Conservation (phyloP, 2,113 vertebrate species). For the Campylomormyrus numenius region DNA sequence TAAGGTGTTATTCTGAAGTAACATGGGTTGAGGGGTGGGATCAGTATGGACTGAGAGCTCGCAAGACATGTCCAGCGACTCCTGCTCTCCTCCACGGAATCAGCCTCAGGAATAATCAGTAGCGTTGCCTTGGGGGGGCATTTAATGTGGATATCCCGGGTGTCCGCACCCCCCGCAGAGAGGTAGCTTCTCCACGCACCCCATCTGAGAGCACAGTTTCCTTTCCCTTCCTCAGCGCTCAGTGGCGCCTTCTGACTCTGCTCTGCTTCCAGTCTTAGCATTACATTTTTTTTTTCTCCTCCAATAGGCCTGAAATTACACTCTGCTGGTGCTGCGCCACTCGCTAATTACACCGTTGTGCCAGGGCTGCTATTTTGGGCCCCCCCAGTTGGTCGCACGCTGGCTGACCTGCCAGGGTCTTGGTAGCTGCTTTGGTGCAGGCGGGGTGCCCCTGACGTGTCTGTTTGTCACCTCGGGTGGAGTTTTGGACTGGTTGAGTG, state of each 20-base stretch:
- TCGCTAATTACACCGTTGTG: neutral
- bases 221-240: neutral
- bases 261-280: neutral
- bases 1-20: neutral
- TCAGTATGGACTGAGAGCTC: neutral
- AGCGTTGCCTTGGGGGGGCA: neutral
- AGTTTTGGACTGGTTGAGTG: neutral
- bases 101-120: neutral
- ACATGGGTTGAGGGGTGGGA: neutral
- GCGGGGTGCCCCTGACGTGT: neutral
- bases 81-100: neutral
- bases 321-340: neutral
- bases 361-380: neutral
- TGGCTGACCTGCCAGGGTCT: neutral
- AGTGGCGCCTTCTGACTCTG: neutral
- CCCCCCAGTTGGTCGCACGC: neutral
- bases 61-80: neutral
- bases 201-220: neutral
- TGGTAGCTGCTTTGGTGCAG: neutral
- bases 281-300: neutral
- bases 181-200: neutral
- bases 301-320: neutral
- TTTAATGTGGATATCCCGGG: neutral
- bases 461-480: neutral
- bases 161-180: neutral